Percentiles rank a stretch among this genome's conserved stretches.
Conservation (phyloP, 2,797 vertebrate species). For the Fistularia commersonii region DNA sequence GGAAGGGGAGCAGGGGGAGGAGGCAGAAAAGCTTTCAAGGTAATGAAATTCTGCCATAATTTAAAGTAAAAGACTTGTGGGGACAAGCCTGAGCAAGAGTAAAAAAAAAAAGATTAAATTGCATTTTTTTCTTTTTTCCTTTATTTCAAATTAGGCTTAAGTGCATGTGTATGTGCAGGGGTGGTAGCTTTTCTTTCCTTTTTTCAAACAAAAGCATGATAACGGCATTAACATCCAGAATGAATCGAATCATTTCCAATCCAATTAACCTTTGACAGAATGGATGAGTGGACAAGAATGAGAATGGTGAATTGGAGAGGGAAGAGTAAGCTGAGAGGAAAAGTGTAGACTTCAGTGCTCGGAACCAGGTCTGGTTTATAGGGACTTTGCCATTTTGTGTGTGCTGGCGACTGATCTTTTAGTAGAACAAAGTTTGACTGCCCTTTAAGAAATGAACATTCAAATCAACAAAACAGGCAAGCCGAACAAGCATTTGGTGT, state of each 20-base stretch:
- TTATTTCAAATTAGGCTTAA: conserved; percentile 84
- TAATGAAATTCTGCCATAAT: conserved; percentile 86
- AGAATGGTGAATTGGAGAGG: conserved; percentile 53
- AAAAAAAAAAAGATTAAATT: conserved; percentile 75
- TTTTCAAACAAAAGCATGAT: conserved; percentile 76
- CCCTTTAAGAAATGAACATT: no score
- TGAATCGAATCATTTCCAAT: conserved; percentile 87
- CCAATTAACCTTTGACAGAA: conserved; percentile 87
- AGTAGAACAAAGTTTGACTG: no score
- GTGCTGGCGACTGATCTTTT: no score
- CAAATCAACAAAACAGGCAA: background rate
- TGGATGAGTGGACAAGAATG: conserved; percentile 79
- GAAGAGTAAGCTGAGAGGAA: conserved; percentile 17
- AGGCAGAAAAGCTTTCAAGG: conserved; percentile 82
- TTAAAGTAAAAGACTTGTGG: conserved; percentile 81
- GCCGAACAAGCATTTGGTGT: no score
- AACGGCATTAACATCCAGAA: conserved; percentile 83
- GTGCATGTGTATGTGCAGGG: conserved; percentile 67
- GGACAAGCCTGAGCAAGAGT: conserved; percentile 67
- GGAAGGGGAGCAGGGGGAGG: conserved; percentile 57
- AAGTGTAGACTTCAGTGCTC: conserved; percentile 15
- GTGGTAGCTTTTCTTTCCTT: conserved; percentile 70
- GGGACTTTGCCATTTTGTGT: background rate
- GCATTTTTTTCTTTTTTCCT: conserved; percentile 70
- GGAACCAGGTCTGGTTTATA: conserved; percentile 7